Conservation (phyloP, 1,140 invertebrate genomes). For the Plectrocnemia conspersa region DNA sequence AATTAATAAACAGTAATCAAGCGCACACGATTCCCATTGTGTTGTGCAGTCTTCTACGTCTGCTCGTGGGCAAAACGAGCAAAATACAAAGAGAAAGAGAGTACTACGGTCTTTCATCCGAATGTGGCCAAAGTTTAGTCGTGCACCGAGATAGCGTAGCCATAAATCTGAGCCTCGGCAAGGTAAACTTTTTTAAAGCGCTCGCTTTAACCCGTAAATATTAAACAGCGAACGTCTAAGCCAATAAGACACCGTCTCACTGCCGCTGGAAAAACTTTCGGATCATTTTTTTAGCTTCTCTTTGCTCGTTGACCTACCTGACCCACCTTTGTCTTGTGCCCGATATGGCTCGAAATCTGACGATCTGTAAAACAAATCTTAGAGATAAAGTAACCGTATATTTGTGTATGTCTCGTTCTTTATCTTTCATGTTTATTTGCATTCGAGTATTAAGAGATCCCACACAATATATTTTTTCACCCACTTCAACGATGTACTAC, state of each 20-base stretch:
- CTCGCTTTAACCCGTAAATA: slow-evolving; percentile 11
- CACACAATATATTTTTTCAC: no score
- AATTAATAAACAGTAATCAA: not conserved
- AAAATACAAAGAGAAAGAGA: no score
- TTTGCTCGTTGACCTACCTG: not conserved
- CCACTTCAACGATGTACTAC: no score
- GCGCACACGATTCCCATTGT: not conserved
- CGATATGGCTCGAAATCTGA: no score
- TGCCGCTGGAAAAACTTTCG: slow-evolving; percentile 6
- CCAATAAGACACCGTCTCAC: slow-evolving; percentile 5
- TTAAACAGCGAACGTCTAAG: slow-evolving; percentile 8
- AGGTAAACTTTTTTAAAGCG: slow-evolving; percentile 4
- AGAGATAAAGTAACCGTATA: no score
- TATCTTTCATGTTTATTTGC: no score
- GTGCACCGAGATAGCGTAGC: not conserved
- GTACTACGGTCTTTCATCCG: no score
- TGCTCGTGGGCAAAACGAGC: not conserved
- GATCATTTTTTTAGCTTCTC: not conserved
- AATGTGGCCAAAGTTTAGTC: not conserved
- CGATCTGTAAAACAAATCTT: no score
- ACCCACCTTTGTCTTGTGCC: no score
- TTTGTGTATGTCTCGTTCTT: no score
- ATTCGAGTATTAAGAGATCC: no score
- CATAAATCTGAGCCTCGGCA: slow-evolving; percentile 1
- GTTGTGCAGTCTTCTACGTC: not conserved